Conservation (phyloP, 2,888 invertebrate species). For the Tineola bisselliella region DNA sequence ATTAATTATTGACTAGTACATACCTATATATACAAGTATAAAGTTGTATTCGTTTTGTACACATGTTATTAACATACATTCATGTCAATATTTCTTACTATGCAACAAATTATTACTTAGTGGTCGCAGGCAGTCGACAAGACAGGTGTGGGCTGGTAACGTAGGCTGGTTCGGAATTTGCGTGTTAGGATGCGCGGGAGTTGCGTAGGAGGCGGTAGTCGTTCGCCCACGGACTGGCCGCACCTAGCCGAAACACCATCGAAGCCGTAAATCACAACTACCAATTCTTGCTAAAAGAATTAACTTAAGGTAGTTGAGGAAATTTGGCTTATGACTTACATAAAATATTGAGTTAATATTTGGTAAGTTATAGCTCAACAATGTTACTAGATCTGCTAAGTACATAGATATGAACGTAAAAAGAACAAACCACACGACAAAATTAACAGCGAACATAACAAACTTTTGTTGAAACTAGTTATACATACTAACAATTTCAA, state of each 20-base stretch:
- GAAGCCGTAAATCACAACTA: slow-evolving; percentile 40
- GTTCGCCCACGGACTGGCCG: slow-evolving; percentile 50
- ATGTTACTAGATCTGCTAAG: too few species aligned
- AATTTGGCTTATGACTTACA: too few species aligned
- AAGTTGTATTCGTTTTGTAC: too few species aligned
- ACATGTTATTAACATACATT: too few species aligned
- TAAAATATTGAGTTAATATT: too few species aligned
- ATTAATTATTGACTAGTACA: too few species aligned
- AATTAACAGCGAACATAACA: background rate
- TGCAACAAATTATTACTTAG: too few species aligned
- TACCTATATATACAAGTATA: too few species aligned
- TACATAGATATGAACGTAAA: too few species aligned
- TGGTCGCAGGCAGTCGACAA: background rate
- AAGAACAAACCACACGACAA: too few species aligned
- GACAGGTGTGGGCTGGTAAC: background rate
- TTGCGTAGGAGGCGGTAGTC: slow-evolving; percentile 36
- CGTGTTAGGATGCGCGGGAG: slow-evolving; percentile 26
- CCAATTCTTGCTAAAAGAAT: slow-evolving; percentile 17
- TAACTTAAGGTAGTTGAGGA: background rate
- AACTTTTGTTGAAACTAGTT: background rate
- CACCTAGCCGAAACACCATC: slow-evolving; percentile 40
- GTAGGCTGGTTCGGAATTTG: slow-evolving; percentile 45
- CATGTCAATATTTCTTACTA: too few species aligned
- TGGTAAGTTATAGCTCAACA: too few species aligned
- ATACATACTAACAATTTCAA: background rate